A percentile compares a stretch with the other conserved stretches of the same genome.
These are phyloP conservation scores for Premnoplex brunnescens DNA, from an alignment of 2,797 vertebrate species.

Conservation along the genomic window DNA sequence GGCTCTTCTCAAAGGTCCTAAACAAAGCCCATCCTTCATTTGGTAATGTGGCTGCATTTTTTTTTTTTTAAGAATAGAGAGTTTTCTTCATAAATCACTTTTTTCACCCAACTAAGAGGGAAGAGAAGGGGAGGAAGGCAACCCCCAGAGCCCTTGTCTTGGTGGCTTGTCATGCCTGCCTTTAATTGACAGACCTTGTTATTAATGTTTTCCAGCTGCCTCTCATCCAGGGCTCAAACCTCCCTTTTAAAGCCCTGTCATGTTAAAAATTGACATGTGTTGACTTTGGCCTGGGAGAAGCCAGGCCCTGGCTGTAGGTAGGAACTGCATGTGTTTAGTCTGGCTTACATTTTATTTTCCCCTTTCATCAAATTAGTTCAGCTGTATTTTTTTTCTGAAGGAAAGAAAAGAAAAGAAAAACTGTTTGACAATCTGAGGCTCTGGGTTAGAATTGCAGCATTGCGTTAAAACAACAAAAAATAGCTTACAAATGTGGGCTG, in stretches of 20 bases:
- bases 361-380: conserved; percentile 79
- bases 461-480: conserved; percentile 48
- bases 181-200: conserved; percentile 70
- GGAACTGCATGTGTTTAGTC: conserved; percentile 76
- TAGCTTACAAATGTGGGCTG: conserved; percentile 11
- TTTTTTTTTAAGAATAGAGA: not conserved
- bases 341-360: conserved; percentile 74
- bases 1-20: not conserved
- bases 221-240: conserved; percentile 57
- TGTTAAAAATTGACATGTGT: conserved; percentile 75
- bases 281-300: conserved; percentile 73
- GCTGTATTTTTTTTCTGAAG: conserved; percentile 65
- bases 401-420: conserved; percentile 62
- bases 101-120: not conserved
- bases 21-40: not conserved
- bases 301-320: conserved; percentile 73
- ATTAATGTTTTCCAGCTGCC: conserved; percentile 72
- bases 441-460: conserved; percentile 57
- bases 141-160: not conserved
- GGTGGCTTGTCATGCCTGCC: conserved; percentile 45
- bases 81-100: conserved; percentile 18
- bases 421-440: conserved; percentile 52
- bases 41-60: not conserved
- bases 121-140: not conserved
- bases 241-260: conserved; percentile 71